phyloP scores from a whole-genome alignment of 1,140 invertebrate species.

The Himalopsyche phryganea region DNA sequence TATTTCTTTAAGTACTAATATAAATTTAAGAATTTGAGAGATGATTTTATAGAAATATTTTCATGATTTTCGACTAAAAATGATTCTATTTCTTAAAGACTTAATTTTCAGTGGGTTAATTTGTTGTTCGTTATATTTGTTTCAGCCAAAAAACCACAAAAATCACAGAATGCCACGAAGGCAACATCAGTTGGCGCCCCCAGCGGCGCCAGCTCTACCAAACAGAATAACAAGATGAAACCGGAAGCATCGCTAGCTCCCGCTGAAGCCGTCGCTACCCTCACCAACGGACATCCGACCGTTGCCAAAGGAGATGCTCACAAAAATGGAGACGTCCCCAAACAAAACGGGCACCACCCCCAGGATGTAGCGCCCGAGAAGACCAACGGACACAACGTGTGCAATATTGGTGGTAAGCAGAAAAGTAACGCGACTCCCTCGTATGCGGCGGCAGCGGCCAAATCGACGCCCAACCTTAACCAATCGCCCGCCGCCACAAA shows the following conservation, averaged over 20 bases:
- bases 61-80: no score
- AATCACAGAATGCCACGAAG: neutral
- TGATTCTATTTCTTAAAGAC: no score
- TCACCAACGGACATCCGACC: conserved; percentile 9
- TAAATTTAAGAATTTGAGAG: no score
- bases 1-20: no score
- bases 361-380: neutral
- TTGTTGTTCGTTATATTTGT: conserved; percentile 4
- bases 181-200: neutral
- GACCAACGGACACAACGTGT: neutral
- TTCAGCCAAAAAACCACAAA: conserved; percentile 18
- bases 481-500: no score
- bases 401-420: conserved; percentile 11
- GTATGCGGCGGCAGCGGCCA: conserved; percentile 30
- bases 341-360: conserved; percentile 12
- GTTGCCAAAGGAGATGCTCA: neutral
- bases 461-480: conserved; percentile 3
- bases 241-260: neutral
- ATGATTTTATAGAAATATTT: no score
- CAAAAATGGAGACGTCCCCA: neutral
- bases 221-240: conserved; percentile 12
- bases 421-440: conserved; percentile 18
- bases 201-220: neutral
- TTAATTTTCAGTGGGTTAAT: no score
- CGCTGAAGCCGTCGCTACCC: neutral